Base-by-base conservation (phyloP, 2,797 vertebrate species). In the Neosilurus hyrtlii region DNA sequence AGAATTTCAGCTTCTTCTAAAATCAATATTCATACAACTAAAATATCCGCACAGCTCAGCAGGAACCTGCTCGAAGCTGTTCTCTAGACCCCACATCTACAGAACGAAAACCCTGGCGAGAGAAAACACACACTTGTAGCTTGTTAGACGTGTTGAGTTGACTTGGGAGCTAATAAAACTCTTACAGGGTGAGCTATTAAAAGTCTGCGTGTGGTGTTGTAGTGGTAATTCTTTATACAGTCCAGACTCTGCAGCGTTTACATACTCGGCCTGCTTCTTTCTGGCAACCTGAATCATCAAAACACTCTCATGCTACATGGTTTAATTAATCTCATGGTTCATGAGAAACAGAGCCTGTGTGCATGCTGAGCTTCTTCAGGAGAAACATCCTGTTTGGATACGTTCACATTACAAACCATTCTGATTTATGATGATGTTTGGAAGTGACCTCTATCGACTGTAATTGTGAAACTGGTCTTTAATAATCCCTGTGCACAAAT, bases 161-260 rank as follows among this genome's bases (percentile, higher is more conserved):
- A 59, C 52, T 59, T n/a, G 37, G 78, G 30, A 80, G 30, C 57
- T 79, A 73, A 54, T 83, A 75, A 80, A 84, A 57, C 16, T 18
- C 51, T 26, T 59, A 18, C 22, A 51, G 51, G 3, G 35, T 68
- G 54, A 51, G 54, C 74, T 70, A 1, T 83, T 78, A 78, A 24
- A 63, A 24, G 52, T 4, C 16, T 57, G n/a, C n/a, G 3, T 65
- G 75, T 43, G 37, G 37, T 11, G 4, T 18, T 63, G 20, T 26
- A 26, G 56, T 24, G 24, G 18, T 67, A 14, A 22, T 67, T 6
- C 20, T 56, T 82, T 11, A 57, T 62, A 30, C 22, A 43, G n/a
- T n/a, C 20, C 82, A 62, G n/a, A 54, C 75, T 35, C 73, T 14
- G 56, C n/a, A 30, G 9, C 1, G 8, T 22, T 78, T 59, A 24